Base-by-base conservation (phyloP, 2,888 invertebrate genomes). In the Linnaemya vulpina region DNA sequence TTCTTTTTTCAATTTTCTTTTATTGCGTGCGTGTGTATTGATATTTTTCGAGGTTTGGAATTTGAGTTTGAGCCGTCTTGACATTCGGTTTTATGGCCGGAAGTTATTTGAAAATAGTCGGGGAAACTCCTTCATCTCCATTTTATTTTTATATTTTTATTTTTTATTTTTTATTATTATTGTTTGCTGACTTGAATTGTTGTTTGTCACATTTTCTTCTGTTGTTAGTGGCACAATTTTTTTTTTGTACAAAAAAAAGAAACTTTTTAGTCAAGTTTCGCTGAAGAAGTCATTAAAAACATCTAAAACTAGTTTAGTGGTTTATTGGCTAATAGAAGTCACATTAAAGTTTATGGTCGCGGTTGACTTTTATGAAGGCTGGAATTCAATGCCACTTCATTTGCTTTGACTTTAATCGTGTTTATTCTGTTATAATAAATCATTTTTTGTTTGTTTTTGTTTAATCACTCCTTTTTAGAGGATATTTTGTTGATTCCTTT, bases 161-260 rank as follows among this genome's bases (percentile, higher is more conserved):
- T 25, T 74, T 51, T 30, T 30, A 30, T 30, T 30, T 30, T 30
- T 30, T 30, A 30, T 75, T 43, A 51, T 55, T n/a, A n/a, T 55
- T 38, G n/a, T 46, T 86, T 84, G 83, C 86, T 86, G 86, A 68
- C 74, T 77, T 86, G 74, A 83, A 83, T 84, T 86, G 84, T 82
- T 84, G 81, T 87, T 87, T 87, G 84, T 86, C 86, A 87, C 87
- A 87, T 87, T 87, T 86, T 83, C 79, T 84, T 82, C 83, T 82
- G 79, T 81, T 84, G 84, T 84, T 82, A 86, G 83, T 85, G 80
- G 43, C 49, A 35, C 9, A 22, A 22, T 20, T 43, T 53, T 68
- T 11, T 40, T 40, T 3, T 73, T 63, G 13, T 20, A 30, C 2
- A 30, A 5, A 30, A 30, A 30, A 5, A 40, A 25, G 53, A 67